Conservation (phyloP, 2,888 invertebrate genomes). For the Agrilus mali region DNA sequence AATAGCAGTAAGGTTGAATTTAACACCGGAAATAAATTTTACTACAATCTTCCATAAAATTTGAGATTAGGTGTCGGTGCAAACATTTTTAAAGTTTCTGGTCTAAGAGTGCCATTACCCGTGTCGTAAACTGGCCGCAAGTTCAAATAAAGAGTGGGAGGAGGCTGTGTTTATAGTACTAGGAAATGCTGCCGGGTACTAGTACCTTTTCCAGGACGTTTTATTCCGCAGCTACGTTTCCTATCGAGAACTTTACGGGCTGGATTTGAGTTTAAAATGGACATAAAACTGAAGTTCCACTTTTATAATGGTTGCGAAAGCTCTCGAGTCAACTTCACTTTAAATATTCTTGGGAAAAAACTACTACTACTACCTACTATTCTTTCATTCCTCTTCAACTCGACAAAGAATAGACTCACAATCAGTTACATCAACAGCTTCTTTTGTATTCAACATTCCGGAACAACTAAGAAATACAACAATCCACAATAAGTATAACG, state of each 20-base stretch:
- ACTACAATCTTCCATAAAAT: slow-evolving; percentile 14
- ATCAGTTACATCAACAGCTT: no score
- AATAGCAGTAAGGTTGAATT: slow-evolving; percentile 14
- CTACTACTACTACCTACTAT: no score
- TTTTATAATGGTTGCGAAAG: no score
- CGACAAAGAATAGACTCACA: no score
- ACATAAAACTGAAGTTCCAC: slow-evolving; percentile 6
- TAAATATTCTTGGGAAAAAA: no score
- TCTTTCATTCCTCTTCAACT: no score
- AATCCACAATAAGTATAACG: no score
- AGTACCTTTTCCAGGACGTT: slow-evolving; percentile 6
- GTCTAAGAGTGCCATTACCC: slow-evolving; percentile 17
- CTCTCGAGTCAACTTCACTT: no score
- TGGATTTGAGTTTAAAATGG: slow-evolving; percentile 10
- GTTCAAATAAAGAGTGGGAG: slow-evolving; percentile 11
- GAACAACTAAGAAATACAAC: no score
- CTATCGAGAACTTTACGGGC: slow-evolving; percentile 11
- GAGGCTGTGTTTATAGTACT: slow-evolving; percentile 11
- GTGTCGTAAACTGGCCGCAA: slow-evolving; percentile 19
- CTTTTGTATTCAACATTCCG: no score
- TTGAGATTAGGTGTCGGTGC: slow-evolving; percentile 11
- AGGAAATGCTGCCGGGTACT: slow-evolving; percentile 11
- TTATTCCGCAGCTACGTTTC: slow-evolving; percentile 9
- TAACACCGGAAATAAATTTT: slow-evolving; percentile 18
- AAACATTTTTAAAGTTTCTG: slow-evolving; percentile 20